Conservation (phyloP, 2,797 vertebrate genomes). For the Spheniscus humboldti region DNA sequence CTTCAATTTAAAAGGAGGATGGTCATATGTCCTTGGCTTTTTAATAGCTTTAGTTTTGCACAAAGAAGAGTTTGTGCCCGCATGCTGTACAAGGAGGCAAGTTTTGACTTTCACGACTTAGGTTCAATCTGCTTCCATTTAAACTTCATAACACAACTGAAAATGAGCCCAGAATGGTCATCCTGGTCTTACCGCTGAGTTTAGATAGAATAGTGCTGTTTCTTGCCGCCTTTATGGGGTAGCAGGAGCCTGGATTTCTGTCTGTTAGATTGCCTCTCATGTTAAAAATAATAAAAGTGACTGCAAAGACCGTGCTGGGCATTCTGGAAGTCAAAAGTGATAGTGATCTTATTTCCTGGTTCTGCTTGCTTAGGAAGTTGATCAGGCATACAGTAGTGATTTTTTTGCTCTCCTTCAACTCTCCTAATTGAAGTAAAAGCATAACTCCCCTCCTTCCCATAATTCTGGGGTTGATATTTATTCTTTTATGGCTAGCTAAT, state of each 20-base stretch:
- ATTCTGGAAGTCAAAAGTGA: background rate
- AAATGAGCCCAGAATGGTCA: background rate
- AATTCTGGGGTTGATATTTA: background rate
- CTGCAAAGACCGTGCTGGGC: background rate
- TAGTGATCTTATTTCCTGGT: background rate
- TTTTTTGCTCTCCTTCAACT: background rate
- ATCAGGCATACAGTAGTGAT: background rate
- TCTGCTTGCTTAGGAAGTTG: background rate
- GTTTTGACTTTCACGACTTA: background rate
- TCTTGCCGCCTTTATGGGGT: no score
- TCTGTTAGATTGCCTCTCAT: background rate
- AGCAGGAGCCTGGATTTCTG: background rate
- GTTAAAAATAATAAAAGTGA: background rate
- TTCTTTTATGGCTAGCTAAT: background rate
- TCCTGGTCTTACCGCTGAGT: background rate
- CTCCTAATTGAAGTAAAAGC: background rate
- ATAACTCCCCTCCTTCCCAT: rapidly evolving
- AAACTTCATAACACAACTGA: background rate
- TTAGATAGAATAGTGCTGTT: background rate
- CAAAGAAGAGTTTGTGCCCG: background rate
- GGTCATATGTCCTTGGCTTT: background rate
- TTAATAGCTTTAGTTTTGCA: background rate
- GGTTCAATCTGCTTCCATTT: background rate
- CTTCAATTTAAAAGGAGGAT: background rate
- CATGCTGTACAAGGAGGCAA: background rate